Evolutionary conservation across 2,888 invertebrate species (phyloP).

Genomic region (Hofmannophila pseudospretella): DNA sequence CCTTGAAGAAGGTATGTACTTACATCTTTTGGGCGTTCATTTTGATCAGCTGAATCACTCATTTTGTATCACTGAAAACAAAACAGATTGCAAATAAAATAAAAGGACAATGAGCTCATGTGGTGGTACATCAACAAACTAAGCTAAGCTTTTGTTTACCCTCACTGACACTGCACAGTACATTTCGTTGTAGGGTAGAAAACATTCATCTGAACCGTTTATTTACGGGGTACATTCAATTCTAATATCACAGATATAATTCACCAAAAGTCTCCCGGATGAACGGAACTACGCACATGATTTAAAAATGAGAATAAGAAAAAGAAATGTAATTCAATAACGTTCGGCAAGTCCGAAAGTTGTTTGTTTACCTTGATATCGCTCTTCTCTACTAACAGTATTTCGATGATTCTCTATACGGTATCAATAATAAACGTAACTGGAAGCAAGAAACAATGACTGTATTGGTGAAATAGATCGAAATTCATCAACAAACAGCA

Average conservation of each 20-base stretch:
- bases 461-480: slow-evolving; percentile 10
- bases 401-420: not conserved
- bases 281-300: not conserved
- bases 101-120: no score
- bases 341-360: slow-evolving; percentile 29
- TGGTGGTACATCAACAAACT: no score
- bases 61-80: slow-evolving; percentile 36
- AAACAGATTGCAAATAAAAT: no score
- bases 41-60: slow-evolving; percentile 64
- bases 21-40: slow-evolving; percentile 68
- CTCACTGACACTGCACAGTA: not conserved
- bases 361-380: slow-evolving; percentile 49
- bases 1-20: no score
- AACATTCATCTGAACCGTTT: no score
- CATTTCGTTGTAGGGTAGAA: not conserved
- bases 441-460: not conserved
- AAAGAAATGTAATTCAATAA: slow-evolving; percentile 21
- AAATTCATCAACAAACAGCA: no score
- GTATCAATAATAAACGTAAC: not conserved
- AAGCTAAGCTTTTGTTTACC: not conserved
- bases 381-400: slow-evolving; percentile 6
- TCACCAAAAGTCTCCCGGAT: not conserved
- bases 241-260: no score
- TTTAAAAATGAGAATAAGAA: slow-evolving; percentile 9
- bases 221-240: no score